A percentile compares a stretch with the other conserved stretches of the same genome.
Evolutionary conservation across 2,797 vertebrate species (phyloP).

Genomic region (Aldrovandia affinis): DNA sequence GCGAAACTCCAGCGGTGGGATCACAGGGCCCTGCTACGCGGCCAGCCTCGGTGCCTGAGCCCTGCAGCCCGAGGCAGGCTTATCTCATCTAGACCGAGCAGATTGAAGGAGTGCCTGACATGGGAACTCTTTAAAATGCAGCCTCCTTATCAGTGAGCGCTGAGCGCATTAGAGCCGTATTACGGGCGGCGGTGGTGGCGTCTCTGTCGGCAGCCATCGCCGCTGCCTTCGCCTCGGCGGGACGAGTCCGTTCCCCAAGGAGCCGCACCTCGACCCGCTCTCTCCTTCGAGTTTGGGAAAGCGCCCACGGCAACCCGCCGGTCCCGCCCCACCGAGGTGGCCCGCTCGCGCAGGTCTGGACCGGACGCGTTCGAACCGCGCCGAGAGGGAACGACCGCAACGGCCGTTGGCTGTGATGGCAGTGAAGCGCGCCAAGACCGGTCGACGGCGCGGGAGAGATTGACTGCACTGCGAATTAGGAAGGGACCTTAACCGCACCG

Average conservation of each 20-base stretch:
- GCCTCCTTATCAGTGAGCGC: conserved; percentile 1
- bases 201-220: not conserved
- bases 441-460: not conserved
- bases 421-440: not conserved
- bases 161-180: not conserved
- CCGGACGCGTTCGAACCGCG: too few relatives aligned
- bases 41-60: not conserved
- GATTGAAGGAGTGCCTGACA: conserved; percentile 32
- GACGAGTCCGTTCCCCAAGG: conserved; percentile 20
- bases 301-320: conserved; percentile 28
- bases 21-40: not conserved
- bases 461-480: not conserved
- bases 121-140: conserved; percentile 24
- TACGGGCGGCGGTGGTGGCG: not conserved
- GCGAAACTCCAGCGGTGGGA: not conserved
- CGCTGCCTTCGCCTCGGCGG: not conserved
- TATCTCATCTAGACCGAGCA: conserved; percentile 45
- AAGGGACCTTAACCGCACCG: not conserved
- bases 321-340: not conserved
- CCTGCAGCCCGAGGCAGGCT: conserved; percentile 11
- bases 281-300: conserved; percentile 60
- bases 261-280: conserved; percentile 62
- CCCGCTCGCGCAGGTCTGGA: not conserved
- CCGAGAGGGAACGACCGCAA: not conserved
- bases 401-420: not conserved